These are phyloP conservation scores for Epinephelus cyanopodus DNA, from an alignment of 2,113 vertebrate genomes.

Conservation along the genomic window DNA sequence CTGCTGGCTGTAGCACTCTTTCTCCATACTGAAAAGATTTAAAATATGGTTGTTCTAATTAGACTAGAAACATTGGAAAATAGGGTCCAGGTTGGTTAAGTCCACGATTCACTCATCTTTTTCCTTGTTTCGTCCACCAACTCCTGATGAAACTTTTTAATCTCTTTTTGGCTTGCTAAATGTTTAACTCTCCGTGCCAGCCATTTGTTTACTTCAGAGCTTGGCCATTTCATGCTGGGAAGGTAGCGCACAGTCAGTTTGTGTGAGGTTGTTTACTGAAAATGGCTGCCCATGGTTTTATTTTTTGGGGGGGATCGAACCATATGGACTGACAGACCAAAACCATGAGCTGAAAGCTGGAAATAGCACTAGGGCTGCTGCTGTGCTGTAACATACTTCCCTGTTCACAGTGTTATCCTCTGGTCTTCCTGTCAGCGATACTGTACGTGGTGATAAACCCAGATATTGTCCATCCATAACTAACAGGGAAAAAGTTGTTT, in stretches of 20 bases:
- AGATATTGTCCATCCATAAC: background rate
- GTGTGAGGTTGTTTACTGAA: slow-evolving; percentile 28
- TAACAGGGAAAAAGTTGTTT: slow-evolving; percentile 6
- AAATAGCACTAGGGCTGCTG: background rate
- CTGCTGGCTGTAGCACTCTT: no score
- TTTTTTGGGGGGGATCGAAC: slow-evolving; percentile 5
- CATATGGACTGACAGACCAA: slow-evolving; percentile 25
- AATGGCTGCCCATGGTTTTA: slow-evolving; percentile 12
- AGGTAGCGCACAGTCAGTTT: slow-evolving; percentile 11
- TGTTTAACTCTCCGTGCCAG: background rate
- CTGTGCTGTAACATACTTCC: background rate
- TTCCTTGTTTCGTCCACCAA: background rate
- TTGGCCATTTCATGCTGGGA: slow-evolving; percentile 22
- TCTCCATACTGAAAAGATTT: no score
- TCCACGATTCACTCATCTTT: background rate
- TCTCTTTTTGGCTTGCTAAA: background rate
- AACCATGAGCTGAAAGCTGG: slow-evolving; percentile 28
- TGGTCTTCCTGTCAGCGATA: slow-evolving; percentile 13
- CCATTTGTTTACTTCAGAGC: slow-evolving; percentile 7
- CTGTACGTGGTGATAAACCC: background rate
- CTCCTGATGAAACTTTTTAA: background rate
- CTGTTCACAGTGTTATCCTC: background rate
- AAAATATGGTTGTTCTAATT: no score
- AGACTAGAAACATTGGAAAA: no score
- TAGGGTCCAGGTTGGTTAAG: background rate